Evolutionary conservation across 2,888 invertebrate species (phyloP).

Genomic region (Thymelicus lineola): DNA sequence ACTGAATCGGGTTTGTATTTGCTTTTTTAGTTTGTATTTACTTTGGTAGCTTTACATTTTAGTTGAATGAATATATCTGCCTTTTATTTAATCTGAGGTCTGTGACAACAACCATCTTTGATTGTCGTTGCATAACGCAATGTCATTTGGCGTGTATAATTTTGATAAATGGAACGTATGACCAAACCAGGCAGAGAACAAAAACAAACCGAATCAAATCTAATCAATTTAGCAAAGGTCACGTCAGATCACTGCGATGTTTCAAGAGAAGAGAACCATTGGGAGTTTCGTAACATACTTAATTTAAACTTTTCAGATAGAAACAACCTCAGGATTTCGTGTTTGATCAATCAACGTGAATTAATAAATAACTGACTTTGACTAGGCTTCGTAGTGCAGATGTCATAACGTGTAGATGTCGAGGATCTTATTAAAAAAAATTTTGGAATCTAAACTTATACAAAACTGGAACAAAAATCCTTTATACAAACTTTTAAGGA

Average conservation of each 20-base stretch:
- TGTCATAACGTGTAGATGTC: too few species aligned
- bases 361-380: background rate
- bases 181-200: slow-evolving; percentile 11
- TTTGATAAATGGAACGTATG: slow-evolving; percentile 7
- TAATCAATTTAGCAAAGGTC: slow-evolving; percentile 20
- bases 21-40: too few species aligned
- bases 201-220: slow-evolving; percentile 19
- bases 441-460: too few species aligned
- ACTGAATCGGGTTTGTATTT: too few species aligned
- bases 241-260: slow-evolving; percentile 7
- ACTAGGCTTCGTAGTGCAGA: too few species aligned
- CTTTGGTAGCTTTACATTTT: too few species aligned
- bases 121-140: background rate
- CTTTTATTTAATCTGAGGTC: too few species aligned
- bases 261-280: background rate
- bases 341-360: background rate
- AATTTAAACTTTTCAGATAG: background rate
- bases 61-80: too few species aligned
- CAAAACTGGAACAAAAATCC: too few species aligned
- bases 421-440: too few species aligned
- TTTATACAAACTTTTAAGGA: background rate
- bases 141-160: slow-evolving; percentile 7
- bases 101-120: background rate
- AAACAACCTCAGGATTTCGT: slow-evolving; percentile 8
- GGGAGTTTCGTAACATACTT: background rate